Evolutionary conservation across 2,888 invertebrate genomes (phyloP).

Genomic region (Salticus scenicus): DNA sequence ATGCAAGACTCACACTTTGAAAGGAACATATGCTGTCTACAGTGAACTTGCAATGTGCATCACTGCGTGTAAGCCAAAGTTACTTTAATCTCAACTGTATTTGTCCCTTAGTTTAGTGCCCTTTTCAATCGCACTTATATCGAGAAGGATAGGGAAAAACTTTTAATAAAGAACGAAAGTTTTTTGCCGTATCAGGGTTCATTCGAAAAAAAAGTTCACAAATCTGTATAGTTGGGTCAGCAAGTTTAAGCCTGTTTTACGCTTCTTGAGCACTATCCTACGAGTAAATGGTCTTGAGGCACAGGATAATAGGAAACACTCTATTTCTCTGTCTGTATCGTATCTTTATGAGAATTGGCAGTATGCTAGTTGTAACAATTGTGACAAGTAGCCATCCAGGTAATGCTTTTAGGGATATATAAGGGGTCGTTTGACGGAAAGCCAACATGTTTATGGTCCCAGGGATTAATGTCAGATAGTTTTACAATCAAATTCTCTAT

Average conservation of each 20-base stretch:
- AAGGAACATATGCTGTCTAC: conserved; percentile 56
- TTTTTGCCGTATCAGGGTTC: conserved; percentile 16
- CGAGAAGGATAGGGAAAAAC: conserved; percentile 45
- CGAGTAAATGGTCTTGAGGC: neutral
- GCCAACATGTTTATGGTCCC: neutral
- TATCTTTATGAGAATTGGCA: neutral
- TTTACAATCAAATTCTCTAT: too few relatives aligned
- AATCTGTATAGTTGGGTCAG: conserved; percentile 57
- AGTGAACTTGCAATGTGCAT: conserved; percentile 41
- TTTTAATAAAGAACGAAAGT: conserved; percentile 15
- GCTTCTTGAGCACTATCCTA: conserved; percentile 42
- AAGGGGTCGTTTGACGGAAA: neutral
- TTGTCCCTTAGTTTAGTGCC: conserved; percentile 48
- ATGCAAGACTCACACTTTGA: conserved; percentile 18
- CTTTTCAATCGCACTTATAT: conserved; percentile 63
- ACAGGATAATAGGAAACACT: neutral
- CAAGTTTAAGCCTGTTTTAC: conserved; percentile 66
- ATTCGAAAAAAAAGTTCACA: conserved; percentile 29
- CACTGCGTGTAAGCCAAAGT: conserved; percentile 63
- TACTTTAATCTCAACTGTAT: conserved; percentile 61
- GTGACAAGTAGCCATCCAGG: neutral
- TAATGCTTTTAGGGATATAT: neutral
- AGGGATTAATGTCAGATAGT: neutral
- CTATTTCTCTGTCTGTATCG: conserved; percentile 12
- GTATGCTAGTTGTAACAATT: conserved; percentile 3